Base-by-base conservation (phyloP, 2,113 vertebrate species). In the Poicephalus gulielmi region DNA sequence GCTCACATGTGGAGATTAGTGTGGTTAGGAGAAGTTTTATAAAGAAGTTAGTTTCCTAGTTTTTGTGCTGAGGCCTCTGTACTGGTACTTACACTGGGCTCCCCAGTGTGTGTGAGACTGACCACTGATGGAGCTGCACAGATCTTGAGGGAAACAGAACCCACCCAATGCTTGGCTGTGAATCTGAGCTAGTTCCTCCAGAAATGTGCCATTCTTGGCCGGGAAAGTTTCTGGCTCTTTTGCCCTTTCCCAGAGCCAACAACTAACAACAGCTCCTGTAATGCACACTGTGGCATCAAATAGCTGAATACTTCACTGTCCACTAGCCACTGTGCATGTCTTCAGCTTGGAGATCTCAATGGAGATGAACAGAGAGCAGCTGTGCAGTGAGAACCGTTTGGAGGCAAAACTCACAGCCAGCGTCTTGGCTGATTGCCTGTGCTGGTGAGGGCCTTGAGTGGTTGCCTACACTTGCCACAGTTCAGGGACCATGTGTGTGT, bases 101-200 rank as follows among this genome's bases (percentile, higher is more conserved):
- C 24, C 66, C 33, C 30, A 44, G 13, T 11, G 31, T 52, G 11
- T 20, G 11, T 41, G 50, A 71, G 13, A 6, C 3, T 91, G 25
- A 7, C 28, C 18, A 16, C 16, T 52, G 41, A 39, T 28, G 4
- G 22, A 18, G 17, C 25, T 75, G 24, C 24, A 52, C 8, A 49
- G 25, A 59, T 5, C n/a, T 14, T 31, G 22, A 27, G 13, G 25
- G 25, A 22, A 74, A 49, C 28, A 92, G 14, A 64, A 2, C 10
- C 52, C 43, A 41, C n/a, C 7, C 28, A 60, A 8, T 0, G 0
- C 9, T 43, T 64, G 50, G 11, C 13, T 10, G 3, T 50, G 33
- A 80, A 68, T 68, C n/a, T 64, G 35, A 79, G 43, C 14, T 64
- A 25, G 11, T 69, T 57, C 23, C 33, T 60, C 64, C 53, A 86